Evolutionary conservation across 2,797 vertebrate genomes (phyloP), one percentile per base, ranked within the genome.

Genomic region (Astyanax mexicanus): DNA sequence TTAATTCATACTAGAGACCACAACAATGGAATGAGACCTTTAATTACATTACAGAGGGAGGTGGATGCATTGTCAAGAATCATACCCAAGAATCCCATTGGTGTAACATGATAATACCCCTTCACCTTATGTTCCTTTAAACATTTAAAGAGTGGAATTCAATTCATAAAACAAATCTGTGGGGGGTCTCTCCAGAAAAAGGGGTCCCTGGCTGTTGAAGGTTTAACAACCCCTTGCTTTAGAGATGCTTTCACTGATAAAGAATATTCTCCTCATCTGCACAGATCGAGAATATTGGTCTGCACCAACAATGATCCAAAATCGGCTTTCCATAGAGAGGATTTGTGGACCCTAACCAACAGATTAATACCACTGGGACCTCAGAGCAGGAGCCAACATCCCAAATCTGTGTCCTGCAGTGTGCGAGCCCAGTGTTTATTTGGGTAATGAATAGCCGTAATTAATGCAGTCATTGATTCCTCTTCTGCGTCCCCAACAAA

Each of bases 381-480:
- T 92, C 92, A 93, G 93, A 89, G 76, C 62, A 62, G 61, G 52
- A 67, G 64, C 68, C 44, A 69, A 27, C 73, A 45, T 67, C 92
- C 89, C 78, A 89, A 95, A 95, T 95, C 93, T 95, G 93, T 95
- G 94, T 92, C 94, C 93, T 92, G 88, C 88, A 42, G 93, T 95
- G 94, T 94, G 92, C 93, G 93, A 94, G 90, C 91, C 91, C 92
- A 91, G 89, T 94, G 94, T 98, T 96, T 97, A 96, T 96, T 95
- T 96, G 93, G 92, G 92, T 97, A 99, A 98, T 96, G 94, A 97
- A 97, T 95, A 94, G 94, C 93, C 92, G 95, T 98, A 97, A 98
- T 98, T 97, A 98, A 98, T 96, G 95, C 91, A 92, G 85, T 89
- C 92, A 96, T 97, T 95, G 95, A 98, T 98, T 96, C 93, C 89